Evolutionary conservation across 2,888 invertebrate species (phyloP).

Genomic region (Lissonota sp.): DNA sequence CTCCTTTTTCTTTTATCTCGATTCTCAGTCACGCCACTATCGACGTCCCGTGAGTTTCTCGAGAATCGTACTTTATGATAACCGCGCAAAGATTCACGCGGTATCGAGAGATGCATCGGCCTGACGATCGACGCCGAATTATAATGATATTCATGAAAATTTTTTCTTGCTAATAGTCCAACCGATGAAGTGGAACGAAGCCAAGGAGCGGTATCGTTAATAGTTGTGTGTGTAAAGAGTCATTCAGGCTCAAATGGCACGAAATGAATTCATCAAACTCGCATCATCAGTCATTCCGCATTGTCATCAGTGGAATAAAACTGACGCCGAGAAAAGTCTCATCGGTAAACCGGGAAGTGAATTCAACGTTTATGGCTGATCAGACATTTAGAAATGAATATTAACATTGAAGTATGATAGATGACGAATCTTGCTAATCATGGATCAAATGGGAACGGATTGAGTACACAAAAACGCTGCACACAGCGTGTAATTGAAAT

Average conservation of each 20-base stretch:
- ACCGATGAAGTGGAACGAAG: not conserved
- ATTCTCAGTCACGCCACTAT: slow-evolving; percentile 28
- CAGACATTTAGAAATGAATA: not conserved
- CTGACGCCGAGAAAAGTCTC: not conserved
- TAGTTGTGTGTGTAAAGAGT: slow-evolving; percentile 25
- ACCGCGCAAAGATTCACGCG: not conserved
- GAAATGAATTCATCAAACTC: slow-evolving; percentile 55
- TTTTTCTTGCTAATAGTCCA: slow-evolving; percentile 39
- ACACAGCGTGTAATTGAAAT: too few relatives aligned
- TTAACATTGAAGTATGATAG: not conserved
- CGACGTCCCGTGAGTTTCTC: slow-evolving; percentile 27
- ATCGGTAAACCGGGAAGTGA: not conserved
- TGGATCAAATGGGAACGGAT: too few relatives aligned
- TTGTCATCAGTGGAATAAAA: not conserved
- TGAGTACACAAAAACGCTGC: too few relatives aligned
- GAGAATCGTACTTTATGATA: slow-evolving; percentile 19
- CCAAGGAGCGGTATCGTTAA: slow-evolving; percentile 12
- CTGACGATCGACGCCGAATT: slow-evolving; percentile 6
- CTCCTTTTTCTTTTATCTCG: slow-evolving; percentile 17
- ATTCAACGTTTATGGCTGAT: not conserved
- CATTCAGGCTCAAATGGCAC: slow-evolving; percentile 43
- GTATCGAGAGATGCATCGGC: not conserved
- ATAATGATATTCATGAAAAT: not conserved
- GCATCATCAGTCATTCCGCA: slow-evolving; percentile 48
- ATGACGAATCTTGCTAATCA: too few relatives aligned